These are phyloP conservation scores for Lamellibrachia satsuma DNA, from an alignment of 2,888 invertebrate genomes.

Conservation along the genomic window DNA sequence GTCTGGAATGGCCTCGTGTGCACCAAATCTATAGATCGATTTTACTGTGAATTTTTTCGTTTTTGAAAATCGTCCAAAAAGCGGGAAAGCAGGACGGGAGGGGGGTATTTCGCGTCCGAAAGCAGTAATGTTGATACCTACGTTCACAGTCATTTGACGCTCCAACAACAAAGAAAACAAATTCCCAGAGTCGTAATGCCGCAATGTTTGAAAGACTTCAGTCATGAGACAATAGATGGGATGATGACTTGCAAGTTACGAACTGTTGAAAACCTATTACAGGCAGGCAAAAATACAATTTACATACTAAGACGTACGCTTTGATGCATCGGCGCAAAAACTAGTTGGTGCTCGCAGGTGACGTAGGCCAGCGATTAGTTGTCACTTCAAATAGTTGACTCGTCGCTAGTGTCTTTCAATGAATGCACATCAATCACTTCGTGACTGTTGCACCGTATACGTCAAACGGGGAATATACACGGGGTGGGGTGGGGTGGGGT, in stretches of 20 bases:
- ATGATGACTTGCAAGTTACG: neutral
- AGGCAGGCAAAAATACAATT: neutral
- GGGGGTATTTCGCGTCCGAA: no score
- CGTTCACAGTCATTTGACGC: neutral
- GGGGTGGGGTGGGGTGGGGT: no score
- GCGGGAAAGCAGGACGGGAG: no score
- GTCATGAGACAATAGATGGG: neutral
- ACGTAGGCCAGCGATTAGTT: neutral
- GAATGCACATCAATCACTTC: no score
- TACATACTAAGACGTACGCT: neutral
- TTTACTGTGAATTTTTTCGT: no score
- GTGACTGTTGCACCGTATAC: no score
- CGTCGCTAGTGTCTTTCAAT: neutral
- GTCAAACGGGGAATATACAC: no score
- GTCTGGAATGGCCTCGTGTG: no score
- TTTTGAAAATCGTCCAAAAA: no score
- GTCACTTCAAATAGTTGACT: neutral
- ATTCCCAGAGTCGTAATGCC: neutral
- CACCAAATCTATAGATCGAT: no score
- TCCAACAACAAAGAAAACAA: neutral
- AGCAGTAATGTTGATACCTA: no score
- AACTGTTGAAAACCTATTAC: neutral
- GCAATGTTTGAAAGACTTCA: neutral
- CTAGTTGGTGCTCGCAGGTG: neutral
- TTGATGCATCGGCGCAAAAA: neutral